Percentiles rank a stretch among this genome's conserved stretches.
Evolutionary conservation across 1,140 invertebrate species (phyloP).

Genomic region (Lepidurus arcticus): DNA sequence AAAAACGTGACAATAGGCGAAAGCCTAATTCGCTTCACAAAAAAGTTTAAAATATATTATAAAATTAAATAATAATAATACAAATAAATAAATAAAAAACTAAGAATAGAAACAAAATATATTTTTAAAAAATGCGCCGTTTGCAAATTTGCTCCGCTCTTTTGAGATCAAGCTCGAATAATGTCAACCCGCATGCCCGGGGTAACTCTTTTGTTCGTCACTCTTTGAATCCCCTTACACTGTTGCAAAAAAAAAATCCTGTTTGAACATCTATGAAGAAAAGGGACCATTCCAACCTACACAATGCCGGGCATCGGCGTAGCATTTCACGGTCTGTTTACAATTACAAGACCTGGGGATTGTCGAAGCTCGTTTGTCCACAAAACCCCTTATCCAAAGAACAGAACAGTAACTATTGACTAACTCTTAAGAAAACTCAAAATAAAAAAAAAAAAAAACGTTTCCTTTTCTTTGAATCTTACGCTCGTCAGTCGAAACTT

Average conservation of each 20-base stretch:
- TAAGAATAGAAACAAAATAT: no score
- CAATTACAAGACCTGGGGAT: neutral
- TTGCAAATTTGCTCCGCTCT: no score
- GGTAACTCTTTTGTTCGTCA: neutral
- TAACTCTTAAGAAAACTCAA: neutral
- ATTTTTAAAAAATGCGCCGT: no score
- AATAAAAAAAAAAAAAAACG: neutral
- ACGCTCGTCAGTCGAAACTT: no score
- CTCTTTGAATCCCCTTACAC: neutral
- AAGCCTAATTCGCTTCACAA: no score
- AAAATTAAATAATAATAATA: no score
- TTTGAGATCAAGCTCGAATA: no score
- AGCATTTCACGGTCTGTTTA: constrained; percentile 19
- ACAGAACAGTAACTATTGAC: neutral
- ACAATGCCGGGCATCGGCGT: constrained; percentile 14
- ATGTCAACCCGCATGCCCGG: no score
- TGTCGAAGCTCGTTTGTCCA: neutral
- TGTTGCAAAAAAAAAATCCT: neutral
- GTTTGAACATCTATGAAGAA: neutral
- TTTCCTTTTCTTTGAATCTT: no score
- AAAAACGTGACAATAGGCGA: no score
- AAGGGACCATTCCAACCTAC: neutral
- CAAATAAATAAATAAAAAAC: no score
- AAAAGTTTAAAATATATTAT: no score
- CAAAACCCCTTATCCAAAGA: neutral